Evolutionary conservation across 2,113 vertebrate species (phyloP).

Genomic region (Eidolon helvum): DNA sequence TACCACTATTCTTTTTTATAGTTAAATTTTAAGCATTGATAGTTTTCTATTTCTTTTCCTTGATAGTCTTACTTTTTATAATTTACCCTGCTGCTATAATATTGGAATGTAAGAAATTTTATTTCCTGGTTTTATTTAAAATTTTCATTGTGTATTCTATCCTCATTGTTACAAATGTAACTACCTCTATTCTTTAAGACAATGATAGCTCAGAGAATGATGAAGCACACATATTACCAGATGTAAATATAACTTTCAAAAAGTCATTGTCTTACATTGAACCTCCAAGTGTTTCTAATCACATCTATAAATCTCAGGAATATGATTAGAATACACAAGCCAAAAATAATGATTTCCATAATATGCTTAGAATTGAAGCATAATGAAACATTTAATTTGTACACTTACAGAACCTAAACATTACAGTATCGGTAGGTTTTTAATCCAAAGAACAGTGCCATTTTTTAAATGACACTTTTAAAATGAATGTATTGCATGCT

Average conservation of each 20-base stretch:
- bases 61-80: not conserved
- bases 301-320: slow-evolving; percentile 62
- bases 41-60: not conserved
- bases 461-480: slow-evolving; percentile 44
- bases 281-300: slow-evolving; percentile 68
- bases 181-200: not conserved
- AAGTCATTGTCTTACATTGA: slow-evolving; percentile 50
- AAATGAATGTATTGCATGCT: not conserved
- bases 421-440: slow-evolving; percentile 30
- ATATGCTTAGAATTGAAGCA: slow-evolving; percentile 43
- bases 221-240: slow-evolving; percentile 45
- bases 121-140: not conserved
- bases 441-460: not conserved
- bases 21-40: slow-evolving; percentile 25
- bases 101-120: not conserved
- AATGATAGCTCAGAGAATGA: slow-evolving; percentile 35
- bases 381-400: slow-evolving; percentile 57
- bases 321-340: slow-evolving; percentile 35
- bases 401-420: slow-evolving; percentile 41
- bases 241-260: slow-evolving; percentile 56
- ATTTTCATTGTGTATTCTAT: slow-evolving; percentile 2
- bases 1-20: not conserved
- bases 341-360: slow-evolving; percentile 66
- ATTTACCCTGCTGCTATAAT: not conserved
- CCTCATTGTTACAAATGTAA: not conserved